phyloP scores from a whole-genome alignment of 2,797 vertebrate species.

The Neosilurus mollespiculum region DNA sequence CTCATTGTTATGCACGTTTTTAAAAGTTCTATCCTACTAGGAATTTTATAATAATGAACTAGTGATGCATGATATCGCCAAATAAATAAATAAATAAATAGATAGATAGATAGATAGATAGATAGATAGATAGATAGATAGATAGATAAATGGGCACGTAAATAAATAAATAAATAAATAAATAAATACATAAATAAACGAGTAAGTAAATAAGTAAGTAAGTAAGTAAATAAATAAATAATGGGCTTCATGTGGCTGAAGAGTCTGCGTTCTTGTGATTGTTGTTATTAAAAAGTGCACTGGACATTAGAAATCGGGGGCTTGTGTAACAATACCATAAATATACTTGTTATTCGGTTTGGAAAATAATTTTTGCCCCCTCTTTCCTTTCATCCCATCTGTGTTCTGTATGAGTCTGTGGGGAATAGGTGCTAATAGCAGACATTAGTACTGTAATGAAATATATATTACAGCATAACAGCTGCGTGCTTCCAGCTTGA shows the following conservation, averaged over 20 bases:
- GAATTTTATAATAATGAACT: not conserved
- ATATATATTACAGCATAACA: slow-evolving; percentile 84
- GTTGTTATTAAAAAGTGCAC: slow-evolving; percentile 20
- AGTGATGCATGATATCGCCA: not conserved
- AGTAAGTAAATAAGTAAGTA: not conserved
- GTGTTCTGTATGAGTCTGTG: slow-evolving; percentile 77
- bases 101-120: too few species aligned
- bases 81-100: not conserved
- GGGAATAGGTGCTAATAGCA: slow-evolving; percentile 80
- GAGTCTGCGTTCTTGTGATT: not conserved
- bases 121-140: too few species aligned
- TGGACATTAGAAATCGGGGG: not conserved
- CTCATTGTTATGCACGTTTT: not conserved
- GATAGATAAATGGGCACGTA: too few species aligned
- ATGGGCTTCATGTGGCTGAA: not conserved
- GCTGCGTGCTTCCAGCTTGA: slow-evolving; percentile 71
- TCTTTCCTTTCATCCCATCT: slow-evolving; percentile 60
- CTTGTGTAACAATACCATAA: slow-evolving; percentile 7
- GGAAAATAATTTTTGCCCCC: slow-evolving; percentile 51
- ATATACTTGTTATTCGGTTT: not conserved
- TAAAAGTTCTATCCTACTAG: not conserved
- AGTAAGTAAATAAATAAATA: not conserved
- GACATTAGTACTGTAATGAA: slow-evolving; percentile 86
- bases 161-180: not conserved
- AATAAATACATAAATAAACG: not conserved